phyloP scores from a whole-genome alignment of 1,140 invertebrate species.

The Mesaphorura yosii region DNA sequence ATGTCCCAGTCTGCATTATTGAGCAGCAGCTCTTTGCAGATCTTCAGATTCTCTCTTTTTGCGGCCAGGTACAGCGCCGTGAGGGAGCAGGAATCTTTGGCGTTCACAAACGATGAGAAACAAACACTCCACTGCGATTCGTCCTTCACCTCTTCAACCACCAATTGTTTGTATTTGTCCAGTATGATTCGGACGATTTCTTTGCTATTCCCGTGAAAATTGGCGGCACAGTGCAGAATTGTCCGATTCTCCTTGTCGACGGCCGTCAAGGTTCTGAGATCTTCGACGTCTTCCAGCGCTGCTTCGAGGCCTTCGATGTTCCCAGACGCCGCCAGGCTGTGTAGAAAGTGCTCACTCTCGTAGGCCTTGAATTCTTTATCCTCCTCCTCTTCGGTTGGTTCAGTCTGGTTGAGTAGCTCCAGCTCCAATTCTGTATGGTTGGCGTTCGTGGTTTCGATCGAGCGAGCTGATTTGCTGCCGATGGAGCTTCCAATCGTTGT shows the following conservation, averaged over 20 bases:
- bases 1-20: not conserved
- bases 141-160: not conserved
- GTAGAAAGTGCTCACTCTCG: too few species aligned
- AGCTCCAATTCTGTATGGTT: too few species aligned
- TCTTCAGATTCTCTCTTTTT: slow-evolving; percentile 1
- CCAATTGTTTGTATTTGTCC: not conserved
- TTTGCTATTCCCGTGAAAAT: not conserved
- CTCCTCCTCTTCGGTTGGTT: too few species aligned
- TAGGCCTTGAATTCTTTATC: too few species aligned
- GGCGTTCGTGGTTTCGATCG: too few species aligned
- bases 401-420: too few species aligned
- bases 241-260: not conserved
- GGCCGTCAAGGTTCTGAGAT: not conserved
- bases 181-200: not conserved
- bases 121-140: not conserved
- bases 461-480: too few species aligned
- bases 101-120: not conserved
- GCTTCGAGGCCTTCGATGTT: not conserved
- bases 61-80: slow-evolving; percentile 2
- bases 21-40: not conserved
- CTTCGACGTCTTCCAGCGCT: not conserved
- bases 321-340: not conserved
- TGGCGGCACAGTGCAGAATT: not conserved
- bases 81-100: not conserved
- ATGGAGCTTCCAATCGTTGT: too few species aligned